These are phyloP conservation scores for Buceros bicornis DNA, from an alignment of 2,797 vertebrate species.

Conservation along the genomic window DNA sequence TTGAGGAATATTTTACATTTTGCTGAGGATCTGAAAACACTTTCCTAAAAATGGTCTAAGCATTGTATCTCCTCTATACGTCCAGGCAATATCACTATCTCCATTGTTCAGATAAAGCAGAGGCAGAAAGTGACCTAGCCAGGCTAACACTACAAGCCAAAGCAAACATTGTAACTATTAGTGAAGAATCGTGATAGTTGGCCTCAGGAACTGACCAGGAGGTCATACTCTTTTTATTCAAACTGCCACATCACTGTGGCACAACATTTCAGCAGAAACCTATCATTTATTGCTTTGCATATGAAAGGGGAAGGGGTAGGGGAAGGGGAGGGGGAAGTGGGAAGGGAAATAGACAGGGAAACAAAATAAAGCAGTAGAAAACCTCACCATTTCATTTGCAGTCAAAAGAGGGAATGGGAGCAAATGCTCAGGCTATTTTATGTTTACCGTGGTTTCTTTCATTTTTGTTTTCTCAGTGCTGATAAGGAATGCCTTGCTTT, in stretches of 20 bases:
- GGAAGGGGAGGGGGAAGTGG: not conserved
- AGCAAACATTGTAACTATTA: not conserved
- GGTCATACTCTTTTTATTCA: not conserved
- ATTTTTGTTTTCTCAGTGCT: not conserved
- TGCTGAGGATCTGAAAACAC: not conserved
- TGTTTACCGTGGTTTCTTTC: not conserved
- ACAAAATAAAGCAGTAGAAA: not conserved
- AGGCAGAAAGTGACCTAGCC: not conserved
- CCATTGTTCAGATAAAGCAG: not conserved
- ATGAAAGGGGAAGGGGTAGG: not conserved
- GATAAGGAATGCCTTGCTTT: not conserved
- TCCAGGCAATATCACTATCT: not conserved
- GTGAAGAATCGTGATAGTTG: not conserved
- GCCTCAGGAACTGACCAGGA: not conserved
- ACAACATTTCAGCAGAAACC: not conserved
- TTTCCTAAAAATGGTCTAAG: not conserved
- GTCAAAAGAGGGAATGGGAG: not conserved
- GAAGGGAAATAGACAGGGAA: not conserved
- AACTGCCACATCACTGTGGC: not conserved
- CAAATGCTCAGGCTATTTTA: not conserved
- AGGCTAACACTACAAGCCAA: not conserved
- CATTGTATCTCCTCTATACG: not conserved
- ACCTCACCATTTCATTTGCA: not conserved
- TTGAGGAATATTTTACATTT: slow-evolving; percentile 1
- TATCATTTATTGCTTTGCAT: not conserved